Percentiles rank a stretch among this genome's conserved stretches.
Evolutionary conservation across 2,113 vertebrate species (phyloP).

Genomic region (Nothocercus julius): DNA sequence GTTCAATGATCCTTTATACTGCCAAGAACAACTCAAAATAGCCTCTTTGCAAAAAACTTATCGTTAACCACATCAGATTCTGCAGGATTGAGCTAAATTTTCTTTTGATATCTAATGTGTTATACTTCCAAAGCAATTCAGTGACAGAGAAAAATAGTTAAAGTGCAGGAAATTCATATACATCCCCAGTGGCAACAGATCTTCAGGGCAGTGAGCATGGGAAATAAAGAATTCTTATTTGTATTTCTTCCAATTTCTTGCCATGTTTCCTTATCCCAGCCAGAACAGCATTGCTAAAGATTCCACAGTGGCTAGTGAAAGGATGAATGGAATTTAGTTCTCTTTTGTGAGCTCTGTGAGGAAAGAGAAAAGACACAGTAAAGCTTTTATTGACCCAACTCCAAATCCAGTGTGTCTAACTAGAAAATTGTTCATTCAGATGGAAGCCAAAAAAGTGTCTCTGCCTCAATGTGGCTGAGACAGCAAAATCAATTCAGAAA

Average conservation of each 20-base stretch:
- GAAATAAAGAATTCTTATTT: slow-evolving; percentile 78
- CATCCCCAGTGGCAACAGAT: slow-evolving; percentile 62
- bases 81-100: slow-evolving; percentile 56
- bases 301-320: slow-evolving; percentile 80
- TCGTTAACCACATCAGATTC: slow-evolving; percentile 59
- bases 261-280: slow-evolving; percentile 76
- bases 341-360: slow-evolving; percentile 79
- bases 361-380: slow-evolving; percentile 81
- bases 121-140: slow-evolving; percentile 53
- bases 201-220: slow-evolving; percentile 57
- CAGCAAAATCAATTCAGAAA: slow-evolving; percentile 82
- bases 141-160: slow-evolving; percentile 49
- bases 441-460: slow-evolving; percentile 80
- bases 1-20: slow-evolving; percentile 35
- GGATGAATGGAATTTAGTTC: slow-evolving; percentile 82
- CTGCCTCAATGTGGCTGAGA: slow-evolving; percentile 74
- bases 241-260: slow-evolving; percentile 76
- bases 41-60: slow-evolving; percentile 46
- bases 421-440: slow-evolving; percentile 83
- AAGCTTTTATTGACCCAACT: slow-evolving; percentile 84
- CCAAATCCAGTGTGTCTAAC: slow-evolving; percentile 84
- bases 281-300: slow-evolving; percentile 77
- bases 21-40: slow-evolving; percentile 44
- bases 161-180: slow-evolving; percentile 72
- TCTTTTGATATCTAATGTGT: slow-evolving; percentile 59